These are phyloP conservation scores for Eclectus roratus DNA, from an alignment of 2,113 vertebrate genomes.

Conservation along the genomic window DNA sequence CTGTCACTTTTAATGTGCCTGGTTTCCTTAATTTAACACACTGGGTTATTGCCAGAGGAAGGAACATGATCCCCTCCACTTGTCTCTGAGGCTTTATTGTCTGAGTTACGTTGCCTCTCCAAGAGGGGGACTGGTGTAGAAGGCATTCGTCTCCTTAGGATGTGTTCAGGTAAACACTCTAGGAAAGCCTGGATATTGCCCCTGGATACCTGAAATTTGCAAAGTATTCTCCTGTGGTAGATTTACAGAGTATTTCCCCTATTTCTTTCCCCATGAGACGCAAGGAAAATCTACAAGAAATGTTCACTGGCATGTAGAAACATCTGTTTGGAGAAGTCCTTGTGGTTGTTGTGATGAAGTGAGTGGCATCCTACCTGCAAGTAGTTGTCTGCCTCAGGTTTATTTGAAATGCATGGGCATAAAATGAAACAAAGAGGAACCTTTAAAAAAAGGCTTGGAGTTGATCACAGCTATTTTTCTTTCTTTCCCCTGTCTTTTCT, in stretches of 20 bases:
- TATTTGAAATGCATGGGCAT: not conserved
- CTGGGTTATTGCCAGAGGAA: not conserved
- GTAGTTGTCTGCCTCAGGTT: not conserved
- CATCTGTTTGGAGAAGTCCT: not conserved
- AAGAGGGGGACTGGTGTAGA: not conserved
- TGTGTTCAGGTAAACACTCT: not conserved
- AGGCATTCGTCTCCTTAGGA: not conserved
- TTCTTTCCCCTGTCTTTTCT: not conserved
- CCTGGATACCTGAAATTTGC: not conserved
- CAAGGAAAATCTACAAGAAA: not conserved
- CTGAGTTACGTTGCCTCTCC: not conserved
- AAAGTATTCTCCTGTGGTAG: not conserved
- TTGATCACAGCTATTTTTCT: not conserved
- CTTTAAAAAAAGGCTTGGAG: not conserved
- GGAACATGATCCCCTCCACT: not conserved
- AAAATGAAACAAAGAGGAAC: not conserved
- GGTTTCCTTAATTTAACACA: not conserved
- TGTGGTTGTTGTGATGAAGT: not conserved
- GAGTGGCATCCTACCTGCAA: not conserved
- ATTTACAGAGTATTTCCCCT: not conserved
- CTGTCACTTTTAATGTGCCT: not conserved
- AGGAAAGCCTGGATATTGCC: not conserved
- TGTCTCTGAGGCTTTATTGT: not conserved
- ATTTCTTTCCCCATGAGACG: not conserved
- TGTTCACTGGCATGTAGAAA: not conserved